A percentile compares a stretch with the other conserved stretches of the same genome.
phyloP scores from a whole-genome alignment of 2,888 invertebrate genomes.

The Megaustenia siamemsis region DNA sequence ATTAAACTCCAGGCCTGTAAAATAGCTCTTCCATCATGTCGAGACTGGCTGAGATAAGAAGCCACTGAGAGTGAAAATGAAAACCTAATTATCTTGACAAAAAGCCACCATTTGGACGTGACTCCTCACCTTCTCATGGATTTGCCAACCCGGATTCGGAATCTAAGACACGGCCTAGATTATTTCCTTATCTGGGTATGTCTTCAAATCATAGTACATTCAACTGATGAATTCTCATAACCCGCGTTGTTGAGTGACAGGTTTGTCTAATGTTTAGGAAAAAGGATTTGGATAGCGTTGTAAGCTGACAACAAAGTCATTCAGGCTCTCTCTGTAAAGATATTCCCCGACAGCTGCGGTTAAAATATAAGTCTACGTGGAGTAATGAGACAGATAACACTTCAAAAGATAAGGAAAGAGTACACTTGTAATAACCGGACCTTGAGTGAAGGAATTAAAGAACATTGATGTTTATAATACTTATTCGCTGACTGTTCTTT shows the following conservation, averaged over 20 bases:
- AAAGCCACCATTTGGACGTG: neutral
- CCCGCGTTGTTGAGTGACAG: neutral
- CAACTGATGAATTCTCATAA: neutral
- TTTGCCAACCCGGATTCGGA: neutral
- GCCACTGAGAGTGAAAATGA: neutral
- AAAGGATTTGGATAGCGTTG: no score
- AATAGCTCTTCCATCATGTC: neutral
- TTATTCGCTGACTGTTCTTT: no score
- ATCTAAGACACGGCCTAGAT: neutral
- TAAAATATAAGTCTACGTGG: no score
- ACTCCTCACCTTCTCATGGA: neutral
- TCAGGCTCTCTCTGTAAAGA: no score
- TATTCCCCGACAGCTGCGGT: no score
- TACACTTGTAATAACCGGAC: no score
- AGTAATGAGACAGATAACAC: no score
- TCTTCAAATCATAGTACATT: neutral
- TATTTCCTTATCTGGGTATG: neutral
- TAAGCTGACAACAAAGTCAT: no score
- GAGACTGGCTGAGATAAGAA: neutral
- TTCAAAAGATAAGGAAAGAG: no score
- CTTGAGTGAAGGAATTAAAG: no score
- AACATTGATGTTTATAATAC: no score
- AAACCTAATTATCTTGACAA: slow-evolving; percentile 32
- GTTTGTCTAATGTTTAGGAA: neutral
- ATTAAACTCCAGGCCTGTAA: neutral